Base-by-base conservation (phyloP, 2,113 vertebrate genomes). In the Sinocyclocheilus anophthalmus region DNA sequence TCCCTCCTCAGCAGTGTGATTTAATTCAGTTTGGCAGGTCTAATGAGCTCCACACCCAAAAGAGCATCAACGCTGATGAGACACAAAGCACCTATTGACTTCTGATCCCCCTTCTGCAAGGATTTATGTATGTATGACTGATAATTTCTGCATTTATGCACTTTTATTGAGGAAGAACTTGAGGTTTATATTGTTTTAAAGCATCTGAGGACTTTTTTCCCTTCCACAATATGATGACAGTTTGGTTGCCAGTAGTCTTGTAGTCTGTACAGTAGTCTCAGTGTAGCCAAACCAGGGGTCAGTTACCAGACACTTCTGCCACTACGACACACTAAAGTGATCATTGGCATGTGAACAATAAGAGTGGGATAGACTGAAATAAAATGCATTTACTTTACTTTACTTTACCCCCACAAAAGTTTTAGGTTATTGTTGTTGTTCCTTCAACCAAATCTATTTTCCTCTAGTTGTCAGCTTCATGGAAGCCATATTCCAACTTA, bases 21-120 rank as follows among this genome's bases (percentile, higher is more conserved):
- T 83, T 83, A 39, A 83, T 83, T 83, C 22, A 55, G 73, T 73
- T 83, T 83, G 81, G 67, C 81, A 83, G 81, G 67, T 83, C 69
- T 83, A 83, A 83, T 83, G 81, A 73, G 81, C 81, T 72, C 81
- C 69, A 72, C 50, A 73, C 81, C 69, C 81, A 73, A 73, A 83
- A 83, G 81, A 73, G 50, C 33, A 73, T 33, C 81, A 55, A 55
- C 5, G 69, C 81, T 73, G 81, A 83, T 83, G 81, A 73, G 81
- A 83, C 81, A 72, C 81, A 83, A 83, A 83, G 67, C 65, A 83
- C 30, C 50, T 83, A 83, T 73, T 73, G 81, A 59, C 67, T 83
- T 39, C 67, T 59, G 81, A 83, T 55, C 50, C 22, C 33, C 30
- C 30, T 24, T 73, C 26, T 73, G 65, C 81, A 39, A 57, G 81